These are phyloP conservation scores for Nysson spinosus DNA, from an alignment of 2,888 invertebrate genomes.

Conservation along the genomic window DNA sequence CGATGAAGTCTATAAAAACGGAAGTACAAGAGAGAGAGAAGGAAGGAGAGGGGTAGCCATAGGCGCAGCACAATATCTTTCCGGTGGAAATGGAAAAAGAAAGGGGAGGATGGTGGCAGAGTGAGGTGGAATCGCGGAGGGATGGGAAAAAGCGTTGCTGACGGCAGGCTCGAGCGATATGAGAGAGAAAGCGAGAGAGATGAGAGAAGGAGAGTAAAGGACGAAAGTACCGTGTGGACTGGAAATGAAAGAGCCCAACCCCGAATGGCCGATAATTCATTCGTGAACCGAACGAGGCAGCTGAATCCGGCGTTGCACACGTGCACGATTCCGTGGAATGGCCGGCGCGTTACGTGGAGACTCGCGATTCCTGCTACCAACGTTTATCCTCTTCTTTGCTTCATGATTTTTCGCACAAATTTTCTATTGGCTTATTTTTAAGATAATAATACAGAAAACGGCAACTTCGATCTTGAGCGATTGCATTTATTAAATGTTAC, in stretches of 20 bases:
- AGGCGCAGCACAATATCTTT: conserved; percentile 50
- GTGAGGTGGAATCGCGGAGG: conserved; percentile 46
- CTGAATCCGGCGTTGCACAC: conserved; percentile 75
- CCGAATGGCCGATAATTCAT: conserved; percentile 77
- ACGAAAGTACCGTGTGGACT: conserved; percentile 71
- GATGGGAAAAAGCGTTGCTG: conserved; percentile 68
- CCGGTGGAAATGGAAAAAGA: conserved; percentile 55
- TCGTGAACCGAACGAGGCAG: conserved; percentile 76
- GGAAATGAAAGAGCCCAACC: conserved; percentile 76
- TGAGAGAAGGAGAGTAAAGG: conserved; percentile 63
- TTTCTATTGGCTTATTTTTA: too few species aligned
- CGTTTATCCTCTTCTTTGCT: conserved; percentile 47
- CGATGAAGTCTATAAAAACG: conserved; percentile 24
- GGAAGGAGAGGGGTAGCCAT: conserved; percentile 17
- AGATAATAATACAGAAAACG: too few species aligned
- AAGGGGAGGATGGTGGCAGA: conserved; percentile 47
- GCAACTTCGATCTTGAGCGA: too few species aligned
- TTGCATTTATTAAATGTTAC: too few species aligned
- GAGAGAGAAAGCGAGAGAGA: conserved; percentile 48
- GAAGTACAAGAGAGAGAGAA: conserved; percentile 16
- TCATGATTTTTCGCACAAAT: too few species aligned
- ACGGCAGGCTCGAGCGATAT: conserved; percentile 67
- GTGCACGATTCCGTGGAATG: conserved; percentile 69
- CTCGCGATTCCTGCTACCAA: conserved; percentile 45
- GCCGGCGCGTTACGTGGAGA: conserved; percentile 58